These are phyloP conservation scores for Platyrinchus mystaceus DNA, from an alignment of 2,797 vertebrate species.

Conservation along the genomic window DNA sequence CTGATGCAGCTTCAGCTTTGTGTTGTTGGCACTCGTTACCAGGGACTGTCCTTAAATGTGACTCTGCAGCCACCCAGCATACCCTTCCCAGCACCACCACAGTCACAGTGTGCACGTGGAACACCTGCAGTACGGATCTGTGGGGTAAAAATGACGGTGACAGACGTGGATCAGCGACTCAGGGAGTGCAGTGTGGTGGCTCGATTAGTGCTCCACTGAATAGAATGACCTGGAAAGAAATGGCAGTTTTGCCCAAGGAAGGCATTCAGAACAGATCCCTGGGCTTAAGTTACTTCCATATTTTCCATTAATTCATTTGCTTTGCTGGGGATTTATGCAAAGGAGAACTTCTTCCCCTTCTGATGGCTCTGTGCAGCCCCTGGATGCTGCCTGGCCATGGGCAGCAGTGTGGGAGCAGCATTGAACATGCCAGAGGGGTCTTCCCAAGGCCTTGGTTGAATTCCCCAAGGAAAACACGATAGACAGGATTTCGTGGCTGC, in stretches of 20 bases:
- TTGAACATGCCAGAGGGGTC: fast-evolving
- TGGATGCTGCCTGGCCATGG: background rate
- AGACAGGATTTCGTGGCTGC: background rate
- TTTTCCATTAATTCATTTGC: background rate
- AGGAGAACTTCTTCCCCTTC: background rate
- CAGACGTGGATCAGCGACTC: background rate
- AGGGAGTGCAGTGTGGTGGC: background rate
- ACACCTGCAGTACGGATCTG: fast-evolving
- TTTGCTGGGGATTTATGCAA: background rate
- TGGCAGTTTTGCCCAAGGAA: background rate
- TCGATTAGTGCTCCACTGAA: background rate
- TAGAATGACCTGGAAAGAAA: background rate
- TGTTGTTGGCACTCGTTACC: fast-evolving
- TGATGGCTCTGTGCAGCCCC: background rate
- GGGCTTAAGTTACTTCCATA: background rate
- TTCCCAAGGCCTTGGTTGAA: background rate
- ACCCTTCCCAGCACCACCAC: background rate
- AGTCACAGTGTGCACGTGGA: fast-evolving
- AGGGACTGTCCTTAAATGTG: background rate
- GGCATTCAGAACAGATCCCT: background rate
- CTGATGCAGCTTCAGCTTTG: fast-evolving
- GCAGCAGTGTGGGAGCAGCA: background rate
- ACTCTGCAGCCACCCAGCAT: background rate
- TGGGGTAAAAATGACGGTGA: background rate
- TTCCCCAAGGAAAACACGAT: background rate